These are phyloP conservation scores for Balearica regulorum DNA, from an alignment of 2,797 vertebrate species.

Conservation along the genomic window DNA sequence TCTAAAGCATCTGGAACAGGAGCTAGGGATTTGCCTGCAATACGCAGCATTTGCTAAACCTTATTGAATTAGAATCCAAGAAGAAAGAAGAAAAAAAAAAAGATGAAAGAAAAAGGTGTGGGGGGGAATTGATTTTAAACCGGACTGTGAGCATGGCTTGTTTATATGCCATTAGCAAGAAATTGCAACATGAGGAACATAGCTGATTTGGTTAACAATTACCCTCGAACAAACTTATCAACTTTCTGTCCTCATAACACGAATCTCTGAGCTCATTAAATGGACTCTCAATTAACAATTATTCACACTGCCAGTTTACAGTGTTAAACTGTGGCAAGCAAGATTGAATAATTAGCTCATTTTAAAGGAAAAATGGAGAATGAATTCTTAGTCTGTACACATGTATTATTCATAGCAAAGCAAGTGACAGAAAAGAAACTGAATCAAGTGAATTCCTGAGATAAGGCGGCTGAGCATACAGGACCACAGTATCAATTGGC, in stretches of 20 bases:
- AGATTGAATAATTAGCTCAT: conserved; percentile 26
- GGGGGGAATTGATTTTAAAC: conserved; percentile 1
- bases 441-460: background rate
- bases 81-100: too few species aligned
- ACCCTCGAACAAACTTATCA: background rate
- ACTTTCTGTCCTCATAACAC: background rate
- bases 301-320: background rate
- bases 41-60: background rate
- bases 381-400: background rate
- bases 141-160: background rate
- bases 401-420: conserved; percentile 26
- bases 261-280: background rate
- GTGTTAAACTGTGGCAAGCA: background rate
- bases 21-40: background rate
- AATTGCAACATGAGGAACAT: background rate
- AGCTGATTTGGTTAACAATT: conserved; percentile 30
- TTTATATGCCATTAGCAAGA: background rate
- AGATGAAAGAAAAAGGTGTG: background rate
- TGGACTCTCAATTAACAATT: background rate
- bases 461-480: background rate
- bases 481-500: background rate
- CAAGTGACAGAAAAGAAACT: background rate
- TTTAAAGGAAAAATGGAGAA: conserved; percentile 4
- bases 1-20: background rate
- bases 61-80: background rate